Conservation (phyloP, 2,113 vertebrate genomes). For the Eidolon helvum region DNA sequence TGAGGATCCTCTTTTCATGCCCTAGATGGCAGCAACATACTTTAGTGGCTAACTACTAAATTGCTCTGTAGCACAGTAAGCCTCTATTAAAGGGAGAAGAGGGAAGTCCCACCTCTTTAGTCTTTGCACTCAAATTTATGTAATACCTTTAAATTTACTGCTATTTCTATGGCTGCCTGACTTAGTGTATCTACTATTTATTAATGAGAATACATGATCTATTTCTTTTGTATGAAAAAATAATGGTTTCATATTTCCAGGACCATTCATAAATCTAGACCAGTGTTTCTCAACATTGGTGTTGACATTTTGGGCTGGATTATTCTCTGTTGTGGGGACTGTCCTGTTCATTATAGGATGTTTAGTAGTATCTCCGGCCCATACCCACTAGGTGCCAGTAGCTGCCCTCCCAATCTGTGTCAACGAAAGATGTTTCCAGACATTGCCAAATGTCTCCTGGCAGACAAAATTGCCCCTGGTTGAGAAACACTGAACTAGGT, state of each 20-base stretch:
- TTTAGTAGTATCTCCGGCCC: neutral
- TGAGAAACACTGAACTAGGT: neutral
- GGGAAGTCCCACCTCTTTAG: neutral
- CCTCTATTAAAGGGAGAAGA: neutral
- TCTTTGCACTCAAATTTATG: neutral
- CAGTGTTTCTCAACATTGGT: neutral
- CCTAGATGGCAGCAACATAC: constrained; percentile 63
- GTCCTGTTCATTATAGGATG: neutral
- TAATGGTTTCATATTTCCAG: neutral
- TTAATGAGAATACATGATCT: neutral
- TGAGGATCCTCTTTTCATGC: neutral
- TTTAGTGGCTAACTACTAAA: neutral
- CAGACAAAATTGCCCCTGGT: neutral
- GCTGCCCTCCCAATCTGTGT: too few species aligned
- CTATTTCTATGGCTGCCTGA: neutral
- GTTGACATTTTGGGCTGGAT: neutral
- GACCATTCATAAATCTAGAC: neutral
- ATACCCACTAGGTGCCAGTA: neutral
- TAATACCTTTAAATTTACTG: neutral
- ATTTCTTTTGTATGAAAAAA: neutral
- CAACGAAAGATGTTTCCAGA: neutral
- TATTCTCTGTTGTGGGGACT: neutral
- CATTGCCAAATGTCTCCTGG: neutral
- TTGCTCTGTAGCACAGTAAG: neutral
- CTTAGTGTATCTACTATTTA: neutral